Evolutionary conservation across 2,888 invertebrate genomes (phyloP).

Genomic region (Aleiodes testaceus): DNA sequence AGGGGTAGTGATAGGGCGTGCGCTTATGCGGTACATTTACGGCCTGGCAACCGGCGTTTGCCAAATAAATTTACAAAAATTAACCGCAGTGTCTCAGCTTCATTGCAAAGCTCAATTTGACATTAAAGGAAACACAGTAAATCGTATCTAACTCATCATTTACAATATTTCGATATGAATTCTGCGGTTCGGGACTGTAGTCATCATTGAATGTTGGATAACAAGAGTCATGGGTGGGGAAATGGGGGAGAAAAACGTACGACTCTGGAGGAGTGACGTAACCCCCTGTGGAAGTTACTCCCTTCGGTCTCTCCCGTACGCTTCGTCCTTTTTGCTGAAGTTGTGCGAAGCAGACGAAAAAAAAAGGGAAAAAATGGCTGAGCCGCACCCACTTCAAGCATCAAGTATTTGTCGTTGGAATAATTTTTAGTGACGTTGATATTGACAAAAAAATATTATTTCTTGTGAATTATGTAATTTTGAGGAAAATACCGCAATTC

Average conservation of each 20-base stretch:
- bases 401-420: neutral
- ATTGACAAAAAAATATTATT: neutral
- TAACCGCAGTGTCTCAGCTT: constrained; percentile 49
- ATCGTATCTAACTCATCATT: constrained; percentile 9
- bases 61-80: constrained; percentile 50
- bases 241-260: neutral
- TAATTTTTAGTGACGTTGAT: neutral
- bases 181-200: no score
- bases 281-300: constrained; percentile 3
- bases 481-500: no score
- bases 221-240: neutral
- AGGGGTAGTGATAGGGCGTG: constrained; percentile 31
- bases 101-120: neutral
- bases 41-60: constrained; percentile 45
- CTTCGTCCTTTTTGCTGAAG: neutral
- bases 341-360: constrained; percentile 29
- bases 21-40: constrained; percentile 35
- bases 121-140: no score
- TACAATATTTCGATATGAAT: neutral
- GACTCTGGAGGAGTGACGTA: constrained; percentile 32
- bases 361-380: constrained; percentile 43
- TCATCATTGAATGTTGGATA: constrained; percentile 8
- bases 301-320: neutral
- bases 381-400: constrained; percentile 39
- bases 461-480: no score